phyloP scores from a whole-genome alignment of 2,113 vertebrate species.

The Ageneiosus marmoratus region DNA sequence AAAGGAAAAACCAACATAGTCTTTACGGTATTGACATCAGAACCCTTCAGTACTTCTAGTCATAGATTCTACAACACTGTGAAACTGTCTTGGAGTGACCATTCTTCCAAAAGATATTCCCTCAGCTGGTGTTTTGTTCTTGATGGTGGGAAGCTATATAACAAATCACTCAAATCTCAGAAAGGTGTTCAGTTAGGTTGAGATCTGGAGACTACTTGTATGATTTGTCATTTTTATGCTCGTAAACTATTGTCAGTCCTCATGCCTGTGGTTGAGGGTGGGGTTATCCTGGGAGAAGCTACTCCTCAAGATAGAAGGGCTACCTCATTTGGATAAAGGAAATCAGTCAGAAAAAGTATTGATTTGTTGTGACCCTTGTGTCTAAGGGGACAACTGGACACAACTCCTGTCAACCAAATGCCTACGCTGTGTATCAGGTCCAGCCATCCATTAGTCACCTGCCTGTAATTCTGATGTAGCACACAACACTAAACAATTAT shows the following conservation, averaged over 20 bases:
- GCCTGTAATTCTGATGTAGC: background rate
- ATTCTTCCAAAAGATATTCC: background rate
- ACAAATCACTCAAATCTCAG: background rate
- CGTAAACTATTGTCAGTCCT: background rate
- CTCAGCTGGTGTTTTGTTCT: background rate
- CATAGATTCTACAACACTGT: background rate
- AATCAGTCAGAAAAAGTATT: background rate
- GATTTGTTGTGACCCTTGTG: background rate
- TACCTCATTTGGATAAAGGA: background rate
- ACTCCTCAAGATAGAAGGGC: background rate
- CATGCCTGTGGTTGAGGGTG: background rate
- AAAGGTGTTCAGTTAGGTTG: background rate
- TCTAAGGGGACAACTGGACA: background rate
- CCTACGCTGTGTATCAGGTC: background rate
- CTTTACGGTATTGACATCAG: background rate
- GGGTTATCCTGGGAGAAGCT: background rate
- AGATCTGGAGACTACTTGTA: background rate
- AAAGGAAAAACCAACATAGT: background rate
- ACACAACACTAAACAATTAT: background rate
- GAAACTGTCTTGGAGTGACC: background rate
- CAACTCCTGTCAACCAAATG: background rate
- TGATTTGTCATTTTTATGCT: background rate
- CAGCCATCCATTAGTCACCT: background rate
- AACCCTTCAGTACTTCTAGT: background rate
- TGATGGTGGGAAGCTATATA: background rate